Evolutionary conservation across 2,797 vertebrate genomes (phyloP).

Genomic region (Myotis myotis): DNA sequence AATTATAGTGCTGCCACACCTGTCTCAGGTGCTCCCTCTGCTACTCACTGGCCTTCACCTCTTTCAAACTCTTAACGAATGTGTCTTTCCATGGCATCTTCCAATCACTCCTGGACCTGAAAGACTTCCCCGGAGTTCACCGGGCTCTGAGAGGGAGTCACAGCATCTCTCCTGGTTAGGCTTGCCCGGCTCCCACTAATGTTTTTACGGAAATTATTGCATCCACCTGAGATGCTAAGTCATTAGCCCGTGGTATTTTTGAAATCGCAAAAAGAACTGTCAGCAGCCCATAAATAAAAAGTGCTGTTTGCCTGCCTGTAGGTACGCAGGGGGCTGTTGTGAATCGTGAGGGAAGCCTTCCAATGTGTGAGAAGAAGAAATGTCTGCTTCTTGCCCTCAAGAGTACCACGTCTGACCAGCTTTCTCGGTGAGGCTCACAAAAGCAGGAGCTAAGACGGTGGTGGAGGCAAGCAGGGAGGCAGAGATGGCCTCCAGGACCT

Average conservation of each 20-base stretch:
- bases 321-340: neutral
- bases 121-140: neutral
- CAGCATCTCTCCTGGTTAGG: neutral
- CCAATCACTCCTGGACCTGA: neutral
- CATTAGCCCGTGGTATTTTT: neutral
- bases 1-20: neutral
- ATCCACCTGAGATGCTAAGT: neutral
- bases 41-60: neutral
- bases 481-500: neutral
- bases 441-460: neutral
- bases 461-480: neutral
- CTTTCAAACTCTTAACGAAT: neutral
- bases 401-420: neutral
- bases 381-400: neutral
- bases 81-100: neutral
- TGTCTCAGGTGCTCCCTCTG: neutral
- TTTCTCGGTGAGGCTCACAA: neutral
- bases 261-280: neutral
- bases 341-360: neutral
- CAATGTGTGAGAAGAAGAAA: neutral
- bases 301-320: neutral
- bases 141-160: neutral
- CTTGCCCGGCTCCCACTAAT: neutral
- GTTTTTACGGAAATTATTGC: neutral
- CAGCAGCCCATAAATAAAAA: neutral